A percentile compares a stretch with the other conserved stretches of the same genome.
phyloP scores from a whole-genome alignment of 2,113 vertebrate genomes.

The Dasypus novemcinctus region DNA sequence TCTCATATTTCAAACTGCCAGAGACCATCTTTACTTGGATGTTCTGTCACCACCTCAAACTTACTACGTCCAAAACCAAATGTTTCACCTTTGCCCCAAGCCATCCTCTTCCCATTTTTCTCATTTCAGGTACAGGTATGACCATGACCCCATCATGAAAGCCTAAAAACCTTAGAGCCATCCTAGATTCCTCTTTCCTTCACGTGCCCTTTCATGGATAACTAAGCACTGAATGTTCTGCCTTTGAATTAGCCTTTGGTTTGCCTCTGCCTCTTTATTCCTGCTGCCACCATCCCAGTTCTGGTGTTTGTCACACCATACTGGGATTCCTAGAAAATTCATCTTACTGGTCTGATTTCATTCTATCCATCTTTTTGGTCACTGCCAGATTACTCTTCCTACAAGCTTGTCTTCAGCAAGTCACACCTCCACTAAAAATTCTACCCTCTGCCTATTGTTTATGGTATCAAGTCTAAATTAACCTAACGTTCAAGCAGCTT shows the following conservation, averaged over 20 bases:
- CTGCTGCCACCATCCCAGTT: not conserved
- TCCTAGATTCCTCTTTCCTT: not conserved
- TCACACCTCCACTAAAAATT: slow-evolving; percentile 30
- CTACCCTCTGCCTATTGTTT: not conserved
- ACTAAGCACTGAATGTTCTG: not conserved
- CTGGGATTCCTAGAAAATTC: slow-evolving; percentile 22
- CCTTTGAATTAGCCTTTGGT: not conserved
- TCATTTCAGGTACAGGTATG: not conserved
- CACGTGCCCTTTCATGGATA: not conserved
- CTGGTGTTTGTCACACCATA: not conserved
- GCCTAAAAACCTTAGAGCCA: not conserved
- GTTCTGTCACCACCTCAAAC: not conserved
- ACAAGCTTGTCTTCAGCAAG: not conserved
- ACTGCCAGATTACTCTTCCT: not conserved
- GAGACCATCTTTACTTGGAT: slow-evolving; percentile 34
- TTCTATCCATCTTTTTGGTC: not conserved
- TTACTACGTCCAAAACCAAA: not conserved
- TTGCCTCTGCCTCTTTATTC: not conserved
- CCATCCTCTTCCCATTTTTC: not conserved
- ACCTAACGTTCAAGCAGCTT: not conserved
- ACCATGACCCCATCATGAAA: not conserved
- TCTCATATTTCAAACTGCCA: slow-evolving; percentile 40
- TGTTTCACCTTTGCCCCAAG: slow-evolving; percentile 33
- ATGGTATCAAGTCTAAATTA: slow-evolving; percentile 9
- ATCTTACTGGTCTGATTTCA: not conserved